Conservation (phyloP, 1,140 invertebrate genomes). For the Tenebrio molitor region DNA sequence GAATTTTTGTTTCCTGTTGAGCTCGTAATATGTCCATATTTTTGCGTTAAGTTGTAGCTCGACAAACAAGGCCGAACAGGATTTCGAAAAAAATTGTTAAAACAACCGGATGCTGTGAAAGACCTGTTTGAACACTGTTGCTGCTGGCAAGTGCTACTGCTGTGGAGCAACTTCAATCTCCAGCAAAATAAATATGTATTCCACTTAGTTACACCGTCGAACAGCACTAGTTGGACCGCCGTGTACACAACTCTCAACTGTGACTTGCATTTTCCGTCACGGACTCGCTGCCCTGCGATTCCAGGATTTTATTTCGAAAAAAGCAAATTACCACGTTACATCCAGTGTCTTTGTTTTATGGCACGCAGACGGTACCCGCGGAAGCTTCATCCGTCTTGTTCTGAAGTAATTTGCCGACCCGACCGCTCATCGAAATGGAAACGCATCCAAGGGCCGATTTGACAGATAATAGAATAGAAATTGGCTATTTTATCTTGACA, state of each 20-base stretch:
- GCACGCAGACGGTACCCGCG: not conserved
- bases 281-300: too few relatives aligned
- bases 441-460: constrained; percentile 59
- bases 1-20: constrained; percentile 31
- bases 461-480: constrained; percentile 65
- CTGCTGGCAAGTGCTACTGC: constrained; percentile 38
- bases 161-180: constrained; percentile 22
- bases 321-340: not conserved
- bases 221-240: too few relatives aligned
- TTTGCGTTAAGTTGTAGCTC: not conserved
- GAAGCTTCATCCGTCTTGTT: constrained; percentile 55
- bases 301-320: constrained; percentile 9
- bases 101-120: constrained; percentile 42
- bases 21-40: constrained; percentile 3
- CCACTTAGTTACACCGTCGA: constrained; percentile 10
- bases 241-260: not conserved
- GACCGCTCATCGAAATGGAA: constrained; percentile 48
- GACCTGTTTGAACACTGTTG: constrained; percentile 38
- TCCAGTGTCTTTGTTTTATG: not conserved
- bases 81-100: constrained; percentile 12
- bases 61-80: constrained; percentile 28
- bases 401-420: constrained; percentile 58
- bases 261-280: too few relatives aligned
- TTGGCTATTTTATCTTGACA: constrained; percentile 61
- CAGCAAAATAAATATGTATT: constrained; percentile 15